Conservation (phyloP, 2,113 vertebrate species). For the Elaphurus davidianus region DNA sequence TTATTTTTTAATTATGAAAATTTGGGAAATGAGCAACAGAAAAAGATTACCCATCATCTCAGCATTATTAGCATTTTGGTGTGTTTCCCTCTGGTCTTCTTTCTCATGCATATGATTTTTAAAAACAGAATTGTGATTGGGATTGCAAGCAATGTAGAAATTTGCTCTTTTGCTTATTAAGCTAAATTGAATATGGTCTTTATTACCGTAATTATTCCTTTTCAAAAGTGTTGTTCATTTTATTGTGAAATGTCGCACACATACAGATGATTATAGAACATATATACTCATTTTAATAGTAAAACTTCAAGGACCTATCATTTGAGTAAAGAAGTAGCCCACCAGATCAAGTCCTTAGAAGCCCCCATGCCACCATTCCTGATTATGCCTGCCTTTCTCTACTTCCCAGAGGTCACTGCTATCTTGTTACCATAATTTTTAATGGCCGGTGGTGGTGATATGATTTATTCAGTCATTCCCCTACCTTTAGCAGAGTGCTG, state of each 20-base stretch:
- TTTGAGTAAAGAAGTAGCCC: background rate
- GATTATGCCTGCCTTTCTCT: background rate
- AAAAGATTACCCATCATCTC: background rate
- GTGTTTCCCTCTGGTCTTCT: background rate
- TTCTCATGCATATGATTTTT: background rate
- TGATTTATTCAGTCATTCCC: background rate
- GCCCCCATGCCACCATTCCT: background rate
- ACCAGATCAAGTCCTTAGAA: background rate
- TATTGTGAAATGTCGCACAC: background rate
- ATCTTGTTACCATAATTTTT: background rate
- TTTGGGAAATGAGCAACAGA: background rate
- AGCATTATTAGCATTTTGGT: background rate
- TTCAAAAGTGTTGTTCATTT: background rate
- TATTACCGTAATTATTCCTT: background rate
- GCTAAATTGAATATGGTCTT: background rate
- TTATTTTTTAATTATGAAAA: background rate
- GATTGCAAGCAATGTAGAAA: background rate
- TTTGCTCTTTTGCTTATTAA: background rate
- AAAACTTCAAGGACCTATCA: background rate
- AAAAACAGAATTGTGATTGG: background rate
- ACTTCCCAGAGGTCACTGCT: background rate
- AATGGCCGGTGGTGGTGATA: background rate
- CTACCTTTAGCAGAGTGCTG: background rate
- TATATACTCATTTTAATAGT: background rate
- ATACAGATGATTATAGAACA: background rate